Conservation (phyloP, 2,888 invertebrate genomes). For the Phaedon cochleariae region DNA sequence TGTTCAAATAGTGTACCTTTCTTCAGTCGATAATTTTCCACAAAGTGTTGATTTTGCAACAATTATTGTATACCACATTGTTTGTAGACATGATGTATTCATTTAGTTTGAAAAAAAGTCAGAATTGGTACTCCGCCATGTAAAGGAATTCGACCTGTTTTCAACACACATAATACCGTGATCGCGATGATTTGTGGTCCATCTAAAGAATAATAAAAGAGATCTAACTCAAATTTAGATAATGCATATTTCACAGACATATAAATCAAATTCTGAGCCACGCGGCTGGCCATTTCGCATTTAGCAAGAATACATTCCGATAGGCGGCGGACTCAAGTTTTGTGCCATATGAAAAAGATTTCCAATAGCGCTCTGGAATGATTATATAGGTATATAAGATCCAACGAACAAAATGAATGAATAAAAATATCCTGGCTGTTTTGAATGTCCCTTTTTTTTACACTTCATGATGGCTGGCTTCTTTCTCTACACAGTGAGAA, state of each 20-base stretch:
- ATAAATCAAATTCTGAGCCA: slow-evolving; percentile 60
- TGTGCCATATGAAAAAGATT: slow-evolving; percentile 25
- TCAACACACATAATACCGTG: slow-evolving; percentile 51
- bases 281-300: slow-evolving; percentile 59
- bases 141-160: slow-evolving; percentile 38
- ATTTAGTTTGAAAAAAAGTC: too few species aligned
- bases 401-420: not conserved
- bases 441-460: too few species aligned
- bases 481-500: too few species aligned
- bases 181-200: slow-evolving; percentile 58
- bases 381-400: not conserved
- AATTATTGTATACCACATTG: too few species aligned
- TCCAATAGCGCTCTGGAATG: not conserved
- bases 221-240: slow-evolving; percentile 62
- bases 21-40: too few species aligned
- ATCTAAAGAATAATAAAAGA: slow-evolving; percentile 61
- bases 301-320: slow-evolving; percentile 31
- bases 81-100: too few species aligned
- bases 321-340: slow-evolving; percentile 22
- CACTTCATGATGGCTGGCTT: too few species aligned
- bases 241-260: slow-evolving; percentile 62
- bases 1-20: too few species aligned
- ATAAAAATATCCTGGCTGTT: not conserved
- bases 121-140: not conserved
- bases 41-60: too few species aligned